Evolutionary conservation across 1,140 invertebrate genomes (phyloP), one percentile per base, ranked within the genome.

Genomic region (Drosophila asahinai): DNA sequence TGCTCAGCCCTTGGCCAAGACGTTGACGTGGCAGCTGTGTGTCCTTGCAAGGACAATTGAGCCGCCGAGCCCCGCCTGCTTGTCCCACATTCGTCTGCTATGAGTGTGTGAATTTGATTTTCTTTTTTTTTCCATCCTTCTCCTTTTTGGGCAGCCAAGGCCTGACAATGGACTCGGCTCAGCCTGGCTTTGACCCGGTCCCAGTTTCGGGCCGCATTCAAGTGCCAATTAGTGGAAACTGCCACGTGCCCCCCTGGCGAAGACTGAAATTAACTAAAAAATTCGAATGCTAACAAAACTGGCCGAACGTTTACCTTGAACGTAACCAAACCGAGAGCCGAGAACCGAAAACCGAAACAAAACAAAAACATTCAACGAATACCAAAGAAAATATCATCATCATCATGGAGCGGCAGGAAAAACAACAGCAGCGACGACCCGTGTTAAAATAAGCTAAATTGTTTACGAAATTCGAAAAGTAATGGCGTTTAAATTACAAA

Each of bases 31-130:
- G 75, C 82, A 75, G 80, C 79, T 80, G 77, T 79, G 67, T 90
- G 86, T 89, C 86, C 86, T 89, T 89, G 86, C 71, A 79, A 90
- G 86, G 81, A 90, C 86, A 89, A 86, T 87, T 84, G 86, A 76
- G 77, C 62, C 42, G 58, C 47, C 40, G 40, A 22, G 27, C 33
- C 64, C 55, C 62, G 40, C 54, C 43, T 25, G 38, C 57, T 60
- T 62, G 74, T 25, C 73, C 47, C 64, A 73, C 47, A 72, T 73
- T 73, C 43, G 30, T 38, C 14, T 27, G 45, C 36, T 51, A 57
- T 30, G 54, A 72, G 58, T 79, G 76, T 71, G 66, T 59, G 58
- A 78, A 77, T 77, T 77, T 66, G 58, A 63, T 79, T 79, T 77
- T 57, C 61, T 78, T 78, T 68, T 52, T n/a, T 30, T 33, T 30